These are phyloP conservation scores for Cheilinus undulatus DNA, from an alignment of 2,113 vertebrate genomes.

Conservation along the genomic window DNA sequence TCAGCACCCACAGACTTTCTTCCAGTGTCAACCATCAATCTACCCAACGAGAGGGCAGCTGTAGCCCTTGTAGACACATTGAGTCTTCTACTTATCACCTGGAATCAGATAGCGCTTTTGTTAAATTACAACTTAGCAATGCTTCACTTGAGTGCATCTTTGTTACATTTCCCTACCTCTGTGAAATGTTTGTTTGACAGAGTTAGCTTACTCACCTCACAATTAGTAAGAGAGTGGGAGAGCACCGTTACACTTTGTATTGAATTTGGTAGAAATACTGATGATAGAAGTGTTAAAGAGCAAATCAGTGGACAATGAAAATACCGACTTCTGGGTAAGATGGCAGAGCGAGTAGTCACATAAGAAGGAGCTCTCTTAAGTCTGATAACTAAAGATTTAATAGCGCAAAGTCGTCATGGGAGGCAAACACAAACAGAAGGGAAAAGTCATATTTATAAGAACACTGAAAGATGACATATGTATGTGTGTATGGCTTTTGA, in stretches of 20 bases:
- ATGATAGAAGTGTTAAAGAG: slow-evolving; percentile 43
- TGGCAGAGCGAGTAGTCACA: too few relatives aligned
- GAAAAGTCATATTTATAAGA: too few relatives aligned
- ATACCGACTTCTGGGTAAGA: too few relatives aligned
- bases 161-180: background rate
- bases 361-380: too few relatives aligned
- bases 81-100: slow-evolving; percentile 12
- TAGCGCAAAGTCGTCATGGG: too few relatives aligned
- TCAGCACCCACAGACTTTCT: slow-evolving; percentile 53
- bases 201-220: slow-evolving; percentile 8
- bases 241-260: slow-evolving; percentile 36
- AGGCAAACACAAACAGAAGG: too few relatives aligned
- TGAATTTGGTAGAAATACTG: slow-evolving; percentile 50
- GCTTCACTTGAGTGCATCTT: background rate
- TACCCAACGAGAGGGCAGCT: slow-evolving; percentile 42
- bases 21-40: slow-evolving; percentile 65
- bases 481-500: too few relatives aligned
- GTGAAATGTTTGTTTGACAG: slow-evolving; percentile 16
- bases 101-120: slow-evolving; percentile 23
- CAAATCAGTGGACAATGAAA: slow-evolving; percentile 61
- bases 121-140: slow-evolving; percentile 33
- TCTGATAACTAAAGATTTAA: too few relatives aligned
- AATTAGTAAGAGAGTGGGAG: slow-evolving; percentile 32
- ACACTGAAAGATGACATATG: too few relatives aligned
- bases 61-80: slow-evolving; percentile 9